phyloP scores from a whole-genome alignment of 2,113 vertebrate species.

The Pterocles gutturalis region DNA sequence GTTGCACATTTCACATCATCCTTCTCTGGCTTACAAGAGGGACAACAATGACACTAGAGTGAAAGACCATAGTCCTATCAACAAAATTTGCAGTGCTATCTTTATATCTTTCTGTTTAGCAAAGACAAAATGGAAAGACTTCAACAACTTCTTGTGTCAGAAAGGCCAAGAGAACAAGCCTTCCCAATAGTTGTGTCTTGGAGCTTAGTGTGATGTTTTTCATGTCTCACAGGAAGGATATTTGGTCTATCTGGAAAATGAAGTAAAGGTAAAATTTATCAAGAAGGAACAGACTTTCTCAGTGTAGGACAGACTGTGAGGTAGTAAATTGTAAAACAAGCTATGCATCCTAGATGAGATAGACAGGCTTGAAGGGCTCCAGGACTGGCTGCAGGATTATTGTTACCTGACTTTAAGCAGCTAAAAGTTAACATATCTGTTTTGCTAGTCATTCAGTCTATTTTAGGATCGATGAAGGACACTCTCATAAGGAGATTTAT shows the following conservation, averaged over 20 bases:
- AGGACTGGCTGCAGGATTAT: not conserved
- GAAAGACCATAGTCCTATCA: accelerated
- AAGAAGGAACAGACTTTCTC: not conserved
- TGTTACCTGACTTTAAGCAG: not conserved
- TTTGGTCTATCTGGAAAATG: not conserved
- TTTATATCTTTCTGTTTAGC: not conserved
- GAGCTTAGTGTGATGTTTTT: not conserved
- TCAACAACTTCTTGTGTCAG: not conserved
- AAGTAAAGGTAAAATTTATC: not conserved
- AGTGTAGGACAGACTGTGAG: not conserved
- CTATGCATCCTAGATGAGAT: not conserved
- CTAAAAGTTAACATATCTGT: not conserved
- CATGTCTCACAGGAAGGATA: not conserved
- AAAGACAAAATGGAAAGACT: not conserved
- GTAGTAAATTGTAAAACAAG: not conserved
- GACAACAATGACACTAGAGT: not conserved
- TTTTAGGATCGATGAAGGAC: not conserved
- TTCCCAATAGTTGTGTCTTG: not conserved
- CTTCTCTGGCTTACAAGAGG: not conserved
- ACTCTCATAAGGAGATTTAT: not conserved
- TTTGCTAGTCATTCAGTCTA: not conserved
- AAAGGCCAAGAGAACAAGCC: not conserved
- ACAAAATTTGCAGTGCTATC: not conserved
- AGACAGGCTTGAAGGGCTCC: not conserved
- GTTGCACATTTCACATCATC: not conserved